Percentiles rank a stretch among this genome's conserved stretches.
These are phyloP conservation scores for Botrylloides violaceus DNA, from an alignment of 23 tunicate species.

Conservation along the genomic window DNA sequence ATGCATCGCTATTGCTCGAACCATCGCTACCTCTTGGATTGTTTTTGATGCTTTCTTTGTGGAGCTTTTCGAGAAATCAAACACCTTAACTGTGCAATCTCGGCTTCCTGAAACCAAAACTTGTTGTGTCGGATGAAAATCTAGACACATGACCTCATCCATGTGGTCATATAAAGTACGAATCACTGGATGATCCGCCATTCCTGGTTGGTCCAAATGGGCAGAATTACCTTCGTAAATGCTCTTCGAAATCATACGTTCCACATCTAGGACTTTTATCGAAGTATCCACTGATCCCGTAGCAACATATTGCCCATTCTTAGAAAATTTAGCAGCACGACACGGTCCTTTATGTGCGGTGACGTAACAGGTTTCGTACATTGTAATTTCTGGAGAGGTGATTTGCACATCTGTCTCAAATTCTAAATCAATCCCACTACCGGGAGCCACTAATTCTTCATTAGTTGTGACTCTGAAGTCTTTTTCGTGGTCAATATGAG, in stretches of 20 bases:
- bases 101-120: conserved; percentile 62
- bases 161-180: conserved; percentile 75
- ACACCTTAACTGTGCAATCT: conserved; percentile 83
- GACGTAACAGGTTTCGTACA: conserved; percentile 84
- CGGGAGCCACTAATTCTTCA: conserved; percentile 45
- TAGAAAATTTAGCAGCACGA: conserved; percentile 68
- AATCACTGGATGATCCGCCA: conserved; percentile 80
- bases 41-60: conserved; percentile 65
- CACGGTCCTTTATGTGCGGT: conserved; percentile 90
- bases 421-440: conserved; percentile 74
- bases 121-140: conserved; percentile 76
- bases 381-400: conserved; percentile 56
- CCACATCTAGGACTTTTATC: conserved; percentile 78
- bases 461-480: conserved; percentile 16
- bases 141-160: conserved; percentile 75
- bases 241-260: conserved; percentile 74
- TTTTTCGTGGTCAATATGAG: conserved; percentile 54
- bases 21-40: conserved; percentile 65
- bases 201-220: conserved; percentile 28
- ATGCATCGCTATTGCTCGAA: conserved; percentile 48
- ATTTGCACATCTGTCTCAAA: conserved; percentile 81
- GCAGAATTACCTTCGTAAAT: conserved; percentile 14
- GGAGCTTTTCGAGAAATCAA: conserved; percentile 86
- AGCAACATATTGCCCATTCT: conserved; percentile 78
- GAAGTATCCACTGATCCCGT: conserved; percentile 83